These are phyloP conservation scores for Marasmarcha lunaedactyla DNA, from an alignment of 2,888 invertebrate genomes.

Conservation along the genomic window DNA sequence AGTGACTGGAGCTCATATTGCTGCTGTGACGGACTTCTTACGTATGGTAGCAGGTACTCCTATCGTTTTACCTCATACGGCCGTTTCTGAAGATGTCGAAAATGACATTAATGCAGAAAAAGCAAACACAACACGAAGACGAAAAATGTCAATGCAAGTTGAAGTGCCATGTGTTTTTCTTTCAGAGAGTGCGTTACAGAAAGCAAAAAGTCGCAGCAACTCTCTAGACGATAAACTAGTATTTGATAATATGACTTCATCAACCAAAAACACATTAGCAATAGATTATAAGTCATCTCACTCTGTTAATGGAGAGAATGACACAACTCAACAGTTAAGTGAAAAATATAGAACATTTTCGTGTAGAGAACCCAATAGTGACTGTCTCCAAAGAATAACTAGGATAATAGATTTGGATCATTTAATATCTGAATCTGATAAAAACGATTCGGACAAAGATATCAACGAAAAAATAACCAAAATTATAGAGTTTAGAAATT, in stretches of 20 bases:
- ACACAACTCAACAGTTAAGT: background rate
- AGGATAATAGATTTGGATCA: conserved; percentile 60
- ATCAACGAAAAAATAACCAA: conserved; percentile 53
- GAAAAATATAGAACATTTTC: conserved; percentile 19
- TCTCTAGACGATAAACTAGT: conserved; percentile 57
- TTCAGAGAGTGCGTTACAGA: conserved; percentile 57
- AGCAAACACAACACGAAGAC: conserved; percentile 47
- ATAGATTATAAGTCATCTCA: conserved; percentile 40
- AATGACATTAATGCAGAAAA: conserved; percentile 57
- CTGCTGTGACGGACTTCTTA: conserved; percentile 74
- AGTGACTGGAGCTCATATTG: conserved; percentile 75
- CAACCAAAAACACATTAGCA: conserved; percentile 38
- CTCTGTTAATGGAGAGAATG: conserved; percentile 25
- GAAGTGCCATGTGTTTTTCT: conserved; percentile 67
- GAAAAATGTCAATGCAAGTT: conserved; percentile 67
- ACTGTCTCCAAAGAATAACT: conserved; percentile 52
- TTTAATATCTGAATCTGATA: conserved; percentile 31
- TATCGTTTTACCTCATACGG: conserved; percentile 66
- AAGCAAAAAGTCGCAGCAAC: conserved; percentile 55
- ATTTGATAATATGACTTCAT: conserved; percentile 37
- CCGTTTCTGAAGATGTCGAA: conserved; percentile 47
- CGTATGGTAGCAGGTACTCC: conserved; percentile 74
- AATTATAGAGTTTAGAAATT: conserved; percentile 55
- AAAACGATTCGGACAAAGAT: conserved; percentile 41
- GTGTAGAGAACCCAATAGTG: conserved; percentile 21